Evolutionary conservation across 1,140 invertebrate species (phyloP).

Genomic region (Leptopilina boulardi): DNA sequence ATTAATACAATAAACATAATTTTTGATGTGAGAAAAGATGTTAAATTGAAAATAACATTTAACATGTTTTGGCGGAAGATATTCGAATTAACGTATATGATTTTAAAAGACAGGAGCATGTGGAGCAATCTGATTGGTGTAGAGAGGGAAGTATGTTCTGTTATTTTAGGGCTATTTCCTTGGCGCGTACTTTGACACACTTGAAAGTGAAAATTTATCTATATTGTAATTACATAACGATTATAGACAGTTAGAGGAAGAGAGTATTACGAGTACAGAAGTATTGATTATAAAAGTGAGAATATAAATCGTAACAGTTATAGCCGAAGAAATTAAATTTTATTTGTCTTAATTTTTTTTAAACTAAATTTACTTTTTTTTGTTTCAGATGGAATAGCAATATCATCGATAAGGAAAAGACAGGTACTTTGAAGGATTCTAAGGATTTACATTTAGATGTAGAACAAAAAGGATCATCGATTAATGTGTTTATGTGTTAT

Average conservation of each 20-base stretch:
- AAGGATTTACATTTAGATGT: too few species aligned
- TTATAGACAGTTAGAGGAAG: neutral
- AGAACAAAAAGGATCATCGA: too few species aligned
- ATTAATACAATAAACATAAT: neutral
- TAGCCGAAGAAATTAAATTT: too few species aligned
- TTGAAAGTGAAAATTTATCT: constrained; percentile 65
- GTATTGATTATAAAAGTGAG: neutral
- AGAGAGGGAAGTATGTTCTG: constrained; percentile 61
- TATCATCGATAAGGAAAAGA: too few species aligned
- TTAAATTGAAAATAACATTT: neutral
- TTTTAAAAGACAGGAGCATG: constrained; percentile 66
- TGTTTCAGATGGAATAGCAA: too few species aligned
- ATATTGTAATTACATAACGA: constrained; percentile 57
- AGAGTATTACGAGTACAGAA: neutral
- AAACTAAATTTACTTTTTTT: too few species aligned
- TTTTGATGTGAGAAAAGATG: neutral
- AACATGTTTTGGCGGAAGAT: neutral
- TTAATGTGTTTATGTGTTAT: too few species aligned
- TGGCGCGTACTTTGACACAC: constrained; percentile 76
- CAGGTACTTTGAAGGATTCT: too few species aligned
- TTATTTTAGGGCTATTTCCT: constrained; percentile 75
- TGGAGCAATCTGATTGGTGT: constrained; percentile 73
- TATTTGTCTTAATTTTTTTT: too few species aligned
- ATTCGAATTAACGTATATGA: neutral
- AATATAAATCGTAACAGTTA: too few species aligned